These are phyloP conservation scores for Gavia stellata DNA, from an alignment of 2,113 vertebrate species.

Conservation along the genomic window DNA sequence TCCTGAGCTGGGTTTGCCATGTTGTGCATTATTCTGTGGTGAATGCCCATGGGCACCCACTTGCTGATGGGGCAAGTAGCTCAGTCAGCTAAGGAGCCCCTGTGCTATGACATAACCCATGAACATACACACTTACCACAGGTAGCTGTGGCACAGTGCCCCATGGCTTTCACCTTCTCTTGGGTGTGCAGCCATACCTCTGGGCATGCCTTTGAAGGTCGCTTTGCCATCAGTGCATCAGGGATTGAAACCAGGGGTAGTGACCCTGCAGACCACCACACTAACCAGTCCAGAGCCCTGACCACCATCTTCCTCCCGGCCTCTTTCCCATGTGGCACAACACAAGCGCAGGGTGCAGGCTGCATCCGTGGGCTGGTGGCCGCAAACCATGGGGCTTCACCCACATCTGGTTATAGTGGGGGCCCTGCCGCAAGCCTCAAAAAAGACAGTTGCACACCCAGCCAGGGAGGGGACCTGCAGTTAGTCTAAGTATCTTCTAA, in stretches of 20 bases:
- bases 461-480: background rate
- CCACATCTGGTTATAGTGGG: background rate
- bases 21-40: background rate
- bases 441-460: background rate
- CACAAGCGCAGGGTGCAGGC: fast-evolving
- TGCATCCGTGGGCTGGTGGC: background rate
- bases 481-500: background rate
- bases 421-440: background rate
- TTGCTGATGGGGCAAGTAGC: background rate
- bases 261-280: background rate
- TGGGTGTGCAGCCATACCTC: background rate
- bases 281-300: background rate
- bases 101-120: background rate
- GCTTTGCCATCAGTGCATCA: background rate
- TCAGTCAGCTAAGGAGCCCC: background rate
- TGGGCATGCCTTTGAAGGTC: background rate
- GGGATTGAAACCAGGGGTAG: background rate
- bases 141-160: background rate
- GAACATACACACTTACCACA: fast-evolving
- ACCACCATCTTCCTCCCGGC: background rate
- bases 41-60: background rate
- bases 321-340: fast-evolving
- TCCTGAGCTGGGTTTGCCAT: background rate
- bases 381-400: background rate
- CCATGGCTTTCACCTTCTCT: background rate